Base-by-base conservation (phyloP, 2,888 invertebrate genomes). In the Ectobius pallidus region DNA sequence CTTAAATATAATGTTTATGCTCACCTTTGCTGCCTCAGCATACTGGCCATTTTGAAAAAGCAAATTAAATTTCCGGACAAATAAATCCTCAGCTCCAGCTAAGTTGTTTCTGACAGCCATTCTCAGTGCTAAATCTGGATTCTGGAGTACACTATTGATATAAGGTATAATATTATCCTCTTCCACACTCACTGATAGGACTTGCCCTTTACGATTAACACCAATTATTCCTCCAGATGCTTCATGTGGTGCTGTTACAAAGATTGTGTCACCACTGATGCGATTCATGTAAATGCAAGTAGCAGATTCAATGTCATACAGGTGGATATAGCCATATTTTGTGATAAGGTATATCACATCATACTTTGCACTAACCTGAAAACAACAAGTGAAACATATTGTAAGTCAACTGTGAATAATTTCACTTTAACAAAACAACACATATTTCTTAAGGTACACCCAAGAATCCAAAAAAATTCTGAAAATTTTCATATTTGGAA, bases 221-320 rank as follows among this genome's bases (percentile, higher is more conserved):
- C 96, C 99, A 82, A 99, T 97, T 80, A 99, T 98, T 42, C 99
- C 99, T 65, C 96, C 95, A 61, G 96, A 95, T 0, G 93, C 86
- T 81, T 97, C 97, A 82, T 99, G 97, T 0, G 96, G 95, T 1
- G 98, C 97, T 0, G 99, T 99, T 62, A 99, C 97, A 82, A 99
- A 99, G 80, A 99, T 97, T 11, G 99, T 99, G 81, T 99, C 99
- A 6, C 95, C 94, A 63, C 97, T 97, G 82, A 99, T 99, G 73
- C 99, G 90, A 86, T 99, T 98, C 95, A 98, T 98, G 86, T 97
- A 99, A 82, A 99, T 97, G 83, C 98, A 97, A 7, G 95, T 94
- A 7, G 95, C 98, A 9, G 94, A 96, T 84, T 99, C 99, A 79
- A 99, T 93, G 82, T 99, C 99, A 82, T 97, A 99, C 88, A 99